Conservation (phyloP, 2,797 vertebrate species). For the Acanthiza pusilla region DNA sequence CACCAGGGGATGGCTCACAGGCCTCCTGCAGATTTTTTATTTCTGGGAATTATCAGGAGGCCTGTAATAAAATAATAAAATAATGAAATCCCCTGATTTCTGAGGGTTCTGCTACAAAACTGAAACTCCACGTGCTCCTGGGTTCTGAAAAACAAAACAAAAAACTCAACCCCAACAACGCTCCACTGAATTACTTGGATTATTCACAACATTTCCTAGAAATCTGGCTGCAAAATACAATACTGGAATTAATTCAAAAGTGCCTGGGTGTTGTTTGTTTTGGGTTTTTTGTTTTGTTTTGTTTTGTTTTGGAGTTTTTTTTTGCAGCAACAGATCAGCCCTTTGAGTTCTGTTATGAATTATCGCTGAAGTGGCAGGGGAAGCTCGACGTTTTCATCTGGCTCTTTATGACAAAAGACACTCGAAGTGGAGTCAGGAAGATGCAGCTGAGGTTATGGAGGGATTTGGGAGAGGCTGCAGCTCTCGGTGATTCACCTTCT, state of each 20-base stretch:
- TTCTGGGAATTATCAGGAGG: background rate
- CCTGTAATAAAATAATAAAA: background rate
- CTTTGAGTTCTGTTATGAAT: slow-evolving; percentile 39
- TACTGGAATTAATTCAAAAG: slow-evolving; percentile 62
- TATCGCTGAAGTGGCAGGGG: slow-evolving; percentile 22
- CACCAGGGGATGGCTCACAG: background rate
- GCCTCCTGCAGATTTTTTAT: background rate
- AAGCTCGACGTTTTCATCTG: background rate
- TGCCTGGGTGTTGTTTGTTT: background rate
- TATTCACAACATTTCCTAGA: slow-evolving; percentile 59
- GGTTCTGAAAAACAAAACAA: background rate
- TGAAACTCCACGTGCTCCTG: background rate
- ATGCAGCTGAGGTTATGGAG: background rate
- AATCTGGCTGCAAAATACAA: slow-evolving; percentile 62
- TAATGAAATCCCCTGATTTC: background rate
- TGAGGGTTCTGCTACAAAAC: background rate
- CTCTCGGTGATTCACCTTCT: background rate
- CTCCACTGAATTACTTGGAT: slow-evolving; percentile 54
- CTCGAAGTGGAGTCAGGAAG: background rate
- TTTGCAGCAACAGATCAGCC: background rate
- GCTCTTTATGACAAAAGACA: background rate
- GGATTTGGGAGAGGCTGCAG: background rate
- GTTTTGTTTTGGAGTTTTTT: background rate
- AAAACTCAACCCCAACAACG: background rate
- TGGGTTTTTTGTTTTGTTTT: background rate